phyloP scores from a whole-genome alignment of 2,797 vertebrate species.

The Cirrhinus mrigala region DNA sequence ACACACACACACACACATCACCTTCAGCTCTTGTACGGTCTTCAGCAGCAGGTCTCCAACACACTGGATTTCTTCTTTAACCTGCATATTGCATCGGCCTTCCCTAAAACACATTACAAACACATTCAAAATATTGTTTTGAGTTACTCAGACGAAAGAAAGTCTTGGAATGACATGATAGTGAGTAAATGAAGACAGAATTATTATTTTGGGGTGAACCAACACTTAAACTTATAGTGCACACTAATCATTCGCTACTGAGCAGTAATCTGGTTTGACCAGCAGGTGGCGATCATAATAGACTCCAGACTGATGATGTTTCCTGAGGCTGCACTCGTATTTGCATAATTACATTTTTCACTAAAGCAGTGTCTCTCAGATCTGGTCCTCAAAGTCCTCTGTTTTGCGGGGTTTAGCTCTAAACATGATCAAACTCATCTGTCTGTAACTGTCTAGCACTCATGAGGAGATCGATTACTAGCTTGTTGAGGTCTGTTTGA shows the following conservation, averaged over 20 bases:
- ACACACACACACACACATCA: slow-evolving; percentile 61
- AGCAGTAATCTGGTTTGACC: neutral
- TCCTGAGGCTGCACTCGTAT: neutral
- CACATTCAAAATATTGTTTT: neutral
- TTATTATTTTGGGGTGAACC: neutral
- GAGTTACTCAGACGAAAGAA: neutral
- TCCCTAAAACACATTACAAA: slow-evolving; percentile 81
- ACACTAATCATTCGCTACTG: neutral
- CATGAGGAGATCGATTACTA: neutral
- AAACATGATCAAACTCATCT: slow-evolving; percentile 7
- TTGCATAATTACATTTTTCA: neutral
- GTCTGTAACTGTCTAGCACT: neutral
- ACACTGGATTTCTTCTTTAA: slow-evolving; percentile 94
- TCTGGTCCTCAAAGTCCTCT: neutral
- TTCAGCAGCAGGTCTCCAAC: slow-evolving; percentile 96
- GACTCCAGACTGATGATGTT: neutral
- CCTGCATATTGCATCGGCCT: slow-evolving; percentile 92
- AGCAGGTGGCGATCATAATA: neutral
- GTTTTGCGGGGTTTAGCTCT: slow-evolving; percentile 53
- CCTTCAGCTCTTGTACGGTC: slow-evolving; percentile 93
- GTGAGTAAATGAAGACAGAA: neutral
- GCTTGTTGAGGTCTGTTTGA: neutral
- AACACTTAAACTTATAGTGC: neutral
- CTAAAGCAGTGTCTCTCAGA: neutral
- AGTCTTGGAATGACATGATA: neutral